A percentile compares a stretch with the other conserved stretches of the same genome.
Evolutionary conservation across 2,797 vertebrate species (phyloP).

Genomic region (Oryzias dopingdopingensis): DNA sequence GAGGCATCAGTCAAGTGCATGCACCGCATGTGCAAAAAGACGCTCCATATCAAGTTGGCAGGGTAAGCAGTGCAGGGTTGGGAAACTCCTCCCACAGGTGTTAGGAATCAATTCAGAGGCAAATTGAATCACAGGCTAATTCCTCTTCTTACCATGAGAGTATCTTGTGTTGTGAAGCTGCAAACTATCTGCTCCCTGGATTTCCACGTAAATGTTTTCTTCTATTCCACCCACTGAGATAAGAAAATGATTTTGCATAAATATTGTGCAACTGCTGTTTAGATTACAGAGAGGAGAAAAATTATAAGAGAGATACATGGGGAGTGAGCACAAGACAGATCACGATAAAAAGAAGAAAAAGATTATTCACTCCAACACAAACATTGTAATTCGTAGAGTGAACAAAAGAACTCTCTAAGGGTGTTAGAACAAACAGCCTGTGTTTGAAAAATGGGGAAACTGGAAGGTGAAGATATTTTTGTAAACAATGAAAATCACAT

Average conservation of each 20-base stretch:
- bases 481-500: slow-evolving; percentile 43
- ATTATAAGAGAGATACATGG: slow-evolving; percentile 37
- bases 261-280: slow-evolving; percentile 58
- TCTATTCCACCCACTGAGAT: slow-evolving; percentile 27
- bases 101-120: slow-evolving; percentile 63
- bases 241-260: slow-evolving; percentile 44
- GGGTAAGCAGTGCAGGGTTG: slow-evolving; percentile 34
- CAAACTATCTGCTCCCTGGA: slow-evolving; percentile 14
- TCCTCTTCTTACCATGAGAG: slow-evolving; percentile 24
- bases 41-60: slow-evolving; percentile 53
- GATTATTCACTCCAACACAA: slow-evolving; percentile 33
- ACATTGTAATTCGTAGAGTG: slow-evolving; percentile 22
- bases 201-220: slow-evolving; percentile 17
- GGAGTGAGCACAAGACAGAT: slow-evolving; percentile 33
- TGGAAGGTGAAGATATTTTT: too few relatives aligned
- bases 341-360: slow-evolving; percentile 42
- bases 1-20: slow-evolving; percentile 54
- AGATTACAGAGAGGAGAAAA: slow-evolving; percentile 27
- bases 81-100: slow-evolving; percentile 64
- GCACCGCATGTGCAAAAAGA: slow-evolving; percentile 24
- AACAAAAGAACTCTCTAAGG: neutral
- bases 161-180: slow-evolving; percentile 38
- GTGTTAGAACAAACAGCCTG: slow-evolving; percentile 20
- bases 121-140: slow-evolving; percentile 64
- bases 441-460: slow-evolving; percentile 25